phyloP scores from a whole-genome alignment of 2,113 vertebrate species.

The Bufo gargarizans region DNA sequence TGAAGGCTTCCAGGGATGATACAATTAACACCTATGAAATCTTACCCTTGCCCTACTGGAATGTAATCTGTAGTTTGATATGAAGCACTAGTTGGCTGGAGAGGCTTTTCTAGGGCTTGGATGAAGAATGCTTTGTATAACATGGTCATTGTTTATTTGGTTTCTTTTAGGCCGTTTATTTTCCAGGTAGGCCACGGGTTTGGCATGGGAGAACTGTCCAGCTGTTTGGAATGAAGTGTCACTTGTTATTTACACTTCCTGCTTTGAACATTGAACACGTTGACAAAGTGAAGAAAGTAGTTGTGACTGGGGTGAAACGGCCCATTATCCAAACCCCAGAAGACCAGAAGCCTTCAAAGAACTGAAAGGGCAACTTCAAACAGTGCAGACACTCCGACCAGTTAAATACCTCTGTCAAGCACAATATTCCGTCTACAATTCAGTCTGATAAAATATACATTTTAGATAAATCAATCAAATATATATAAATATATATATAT shows the following conservation, averaged over 20 bases:
- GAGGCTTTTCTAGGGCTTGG: constrained; percentile 21
- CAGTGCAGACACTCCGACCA: not conserved
- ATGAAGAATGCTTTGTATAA: constrained; percentile 58
- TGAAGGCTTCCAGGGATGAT: not conserved
- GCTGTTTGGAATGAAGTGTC: constrained; percentile 58
- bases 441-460: too few relatives aligned
- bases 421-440: not conserved
- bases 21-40: constrained; percentile 37
- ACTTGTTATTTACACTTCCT: constrained; percentile 43
- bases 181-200: constrained; percentile 46
- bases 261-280: constrained; percentile 53
- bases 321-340: constrained; percentile 37
- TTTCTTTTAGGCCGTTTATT: constrained; percentile 48
- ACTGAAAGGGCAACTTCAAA: constrained; percentile 16
- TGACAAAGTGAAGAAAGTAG: constrained; percentile 57
- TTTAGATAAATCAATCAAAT: too few relatives aligned
- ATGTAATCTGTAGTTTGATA: constrained; percentile 24
- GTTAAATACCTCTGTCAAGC: not conserved
- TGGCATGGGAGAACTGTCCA: constrained; percentile 22
- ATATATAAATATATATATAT: too few relatives aligned
- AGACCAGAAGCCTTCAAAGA: constrained; percentile 32
- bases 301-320: constrained; percentile 8
- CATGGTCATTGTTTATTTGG: constrained; percentile 54
- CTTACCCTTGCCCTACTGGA: not conserved
- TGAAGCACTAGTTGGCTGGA: constrained; percentile 25